Evolutionary conservation across 2,113 vertebrate genomes (phyloP), one percentile per base, ranked within the genome.

Genomic region (Propithecus coquereli): DNA sequence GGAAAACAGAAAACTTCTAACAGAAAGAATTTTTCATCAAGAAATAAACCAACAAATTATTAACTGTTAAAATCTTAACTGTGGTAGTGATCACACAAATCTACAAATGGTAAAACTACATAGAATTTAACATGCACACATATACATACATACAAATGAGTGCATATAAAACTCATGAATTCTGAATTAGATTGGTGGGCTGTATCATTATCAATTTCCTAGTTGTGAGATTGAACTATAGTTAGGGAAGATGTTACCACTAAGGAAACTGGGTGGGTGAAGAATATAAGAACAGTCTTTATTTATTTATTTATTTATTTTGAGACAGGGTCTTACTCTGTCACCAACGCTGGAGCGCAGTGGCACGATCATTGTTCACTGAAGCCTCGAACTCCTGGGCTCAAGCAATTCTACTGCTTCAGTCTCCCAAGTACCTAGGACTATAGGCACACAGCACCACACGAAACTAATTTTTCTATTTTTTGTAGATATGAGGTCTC

Each of bases 41-140:
- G 74, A 91, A 94, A 73, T 40, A 76, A 87, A 82, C 40, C 59
- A 96, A 94, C 20, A 57, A 45, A 94, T 87, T 91, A 25, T 71
- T 71, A 71, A 40, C 37, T 71, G 9, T 71, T 71, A 71, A 71
- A 71, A 87, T 43, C 71, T 30, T 76, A 52, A 76, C 34, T 68
- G 12, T 37, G 6, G 30, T 54, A 37, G 45, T 79, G 18, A 37
- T 63, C 52, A 88, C 54, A 63, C 13, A 22, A 94, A 91, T 57
- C 45, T 80, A 85, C n/a, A 70, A 37, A 40, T 87, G 25, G 43
- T 65, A 79, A 77, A 87, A 79, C 45, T 63, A 4, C 54, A 70
- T 0, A 57, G 50, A 93, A 88, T 22, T 74, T 88, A 84, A 66
- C 25, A 47, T 5, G 40, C 13, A 95, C 22, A 84, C 11, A 86